phyloP scores from a whole-genome alignment of 2,113 vertebrate genomes.

The Oryzias javanicus region DNA sequence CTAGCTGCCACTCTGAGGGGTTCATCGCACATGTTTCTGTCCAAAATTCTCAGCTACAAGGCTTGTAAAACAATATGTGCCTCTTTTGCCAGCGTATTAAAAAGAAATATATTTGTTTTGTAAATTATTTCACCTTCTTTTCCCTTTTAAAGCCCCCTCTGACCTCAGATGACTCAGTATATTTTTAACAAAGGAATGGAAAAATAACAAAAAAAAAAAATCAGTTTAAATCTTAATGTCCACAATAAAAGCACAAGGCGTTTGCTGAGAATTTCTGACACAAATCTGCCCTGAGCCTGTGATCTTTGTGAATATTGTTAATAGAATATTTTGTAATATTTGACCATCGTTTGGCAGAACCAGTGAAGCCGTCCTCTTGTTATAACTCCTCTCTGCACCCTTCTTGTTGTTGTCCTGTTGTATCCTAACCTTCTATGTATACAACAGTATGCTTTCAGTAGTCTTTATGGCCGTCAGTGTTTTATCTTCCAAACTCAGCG shows the following conservation, averaged over 20 bases:
- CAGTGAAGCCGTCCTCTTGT: conserved; percentile 75
- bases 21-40: conserved; percentile 60
- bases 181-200: conserved; percentile 37
- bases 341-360: conserved; percentile 80
- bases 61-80: conserved; percentile 73
- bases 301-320: conserved; percentile 81
- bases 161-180: conserved; percentile 45
- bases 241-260: conserved; percentile 73
- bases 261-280: conserved; percentile 74
- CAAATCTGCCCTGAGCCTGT: conserved; percentile 64
- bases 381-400: conserved; percentile 44
- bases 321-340: conserved; percentile 85
- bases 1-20: conserved; percentile 66
- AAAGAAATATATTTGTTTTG: conserved; percentile 41
- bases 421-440: conserved; percentile 68
- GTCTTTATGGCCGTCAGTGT: conserved; percentile 72
- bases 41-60: conserved; percentile 71
- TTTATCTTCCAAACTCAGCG: conserved; percentile 63
- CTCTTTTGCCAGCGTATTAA: conserved; percentile 50
- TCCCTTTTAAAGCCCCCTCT: conserved; percentile 34
- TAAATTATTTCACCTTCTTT: background rate
- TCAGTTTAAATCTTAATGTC: conserved; percentile 39
- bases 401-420: conserved; percentile 69
- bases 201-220: conserved; percentile 13
- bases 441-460: conserved; percentile 71